Conservation (phyloP, 2,797 vertebrate genomes). For the Mormyrus proboscirostris region DNA sequence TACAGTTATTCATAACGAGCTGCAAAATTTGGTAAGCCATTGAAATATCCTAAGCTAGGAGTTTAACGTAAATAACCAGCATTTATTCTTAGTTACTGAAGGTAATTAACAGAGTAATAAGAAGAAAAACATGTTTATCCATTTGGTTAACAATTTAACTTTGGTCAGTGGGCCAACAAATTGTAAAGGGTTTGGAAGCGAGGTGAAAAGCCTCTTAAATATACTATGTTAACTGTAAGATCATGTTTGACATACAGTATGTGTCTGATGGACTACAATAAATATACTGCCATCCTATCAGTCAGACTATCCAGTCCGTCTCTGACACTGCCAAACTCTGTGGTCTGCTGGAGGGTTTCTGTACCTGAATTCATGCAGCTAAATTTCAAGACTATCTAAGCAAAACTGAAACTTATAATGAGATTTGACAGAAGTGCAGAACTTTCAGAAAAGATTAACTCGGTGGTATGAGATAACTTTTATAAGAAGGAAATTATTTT, state of each 20-base stretch:
- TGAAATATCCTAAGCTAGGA: neutral
- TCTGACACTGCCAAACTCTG: neutral
- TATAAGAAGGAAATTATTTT: slow-evolving; percentile 46
- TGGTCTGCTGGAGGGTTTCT: neutral
- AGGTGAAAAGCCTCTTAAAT: neutral
- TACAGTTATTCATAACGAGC: neutral
- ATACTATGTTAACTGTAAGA: neutral
- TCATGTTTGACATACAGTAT: neutral
- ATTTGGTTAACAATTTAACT: neutral
- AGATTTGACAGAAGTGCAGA: slow-evolving; percentile 42
- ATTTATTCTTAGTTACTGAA: neutral
- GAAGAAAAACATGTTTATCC: neutral
- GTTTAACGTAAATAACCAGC: neutral
- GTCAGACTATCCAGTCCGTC: neutral
- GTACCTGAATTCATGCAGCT: slow-evolving; percentile 27
- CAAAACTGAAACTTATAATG: slow-evolving; percentile 49
- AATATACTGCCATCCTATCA: neutral
- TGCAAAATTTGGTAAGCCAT: neutral
- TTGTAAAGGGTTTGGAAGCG: neutral
- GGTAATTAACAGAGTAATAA: neutral
- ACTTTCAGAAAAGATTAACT: slow-evolving; percentile 51
- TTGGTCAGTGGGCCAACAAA: neutral
- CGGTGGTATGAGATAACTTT: slow-evolving; percentile 49
- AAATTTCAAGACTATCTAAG: slow-evolving; percentile 34
- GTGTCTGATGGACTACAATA: neutral